Evolutionary conservation across 2,888 invertebrate genomes (phyloP).

Genomic region (Cantharis nigra): DNA sequence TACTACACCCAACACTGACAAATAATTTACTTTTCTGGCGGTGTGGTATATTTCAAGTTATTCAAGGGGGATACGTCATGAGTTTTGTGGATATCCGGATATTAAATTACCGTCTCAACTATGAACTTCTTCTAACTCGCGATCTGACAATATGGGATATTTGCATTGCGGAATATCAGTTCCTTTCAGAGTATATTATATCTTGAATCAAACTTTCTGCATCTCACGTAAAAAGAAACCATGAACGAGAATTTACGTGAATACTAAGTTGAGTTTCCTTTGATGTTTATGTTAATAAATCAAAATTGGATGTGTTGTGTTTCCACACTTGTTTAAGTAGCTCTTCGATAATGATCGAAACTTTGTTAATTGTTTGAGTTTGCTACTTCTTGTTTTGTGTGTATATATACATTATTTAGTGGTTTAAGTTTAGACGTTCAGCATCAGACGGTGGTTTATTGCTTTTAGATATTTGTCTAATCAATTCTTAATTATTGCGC

Average conservation of each 20-base stretch:
- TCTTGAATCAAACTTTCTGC: background rate
- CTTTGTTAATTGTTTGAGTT: background rate
- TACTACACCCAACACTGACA: no score
- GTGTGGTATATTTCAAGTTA: no score
- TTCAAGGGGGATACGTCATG: no score
- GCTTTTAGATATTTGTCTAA: background rate
- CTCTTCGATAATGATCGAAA: background rate
- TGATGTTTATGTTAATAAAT: background rate
- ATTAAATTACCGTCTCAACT: no score
- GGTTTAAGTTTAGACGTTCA: background rate
- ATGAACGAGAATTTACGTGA: background rate
- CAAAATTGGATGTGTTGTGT: background rate
- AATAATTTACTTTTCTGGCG: no score
- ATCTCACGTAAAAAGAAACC: background rate
- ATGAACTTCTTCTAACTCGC: no score
- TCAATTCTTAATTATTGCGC: background rate
- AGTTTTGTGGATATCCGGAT: no score
- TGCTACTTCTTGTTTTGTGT: background rate
- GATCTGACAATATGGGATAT: no score
- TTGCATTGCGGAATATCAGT: no score
- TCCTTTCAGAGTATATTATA: no score
- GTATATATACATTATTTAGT: background rate
- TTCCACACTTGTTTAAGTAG: background rate
- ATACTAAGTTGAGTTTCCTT: background rate
- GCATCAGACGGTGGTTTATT: background rate